Percentiles rank a stretch among this genome's conserved stretches.
phyloP scores from a whole-genome alignment of 2,113 vertebrate species.

The Amphilophus citrinellus region DNA sequence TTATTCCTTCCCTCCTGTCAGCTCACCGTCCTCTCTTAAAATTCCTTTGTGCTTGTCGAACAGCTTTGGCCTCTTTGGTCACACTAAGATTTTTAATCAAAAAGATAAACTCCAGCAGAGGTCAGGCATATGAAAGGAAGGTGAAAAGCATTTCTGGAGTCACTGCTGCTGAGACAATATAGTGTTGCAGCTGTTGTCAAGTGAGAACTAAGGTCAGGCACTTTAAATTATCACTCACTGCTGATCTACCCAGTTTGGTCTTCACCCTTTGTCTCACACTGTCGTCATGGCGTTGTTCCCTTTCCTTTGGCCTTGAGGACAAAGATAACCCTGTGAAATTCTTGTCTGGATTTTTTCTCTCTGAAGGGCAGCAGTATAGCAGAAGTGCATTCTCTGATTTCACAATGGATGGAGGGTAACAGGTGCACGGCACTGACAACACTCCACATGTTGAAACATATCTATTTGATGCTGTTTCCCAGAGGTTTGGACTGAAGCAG shows the following conservation, averaged over 20 bases:
- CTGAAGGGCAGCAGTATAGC: constrained; percentile 29
- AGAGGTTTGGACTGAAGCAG: not conserved
- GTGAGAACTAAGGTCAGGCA: constrained; percentile 47
- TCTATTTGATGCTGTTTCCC: not conserved
- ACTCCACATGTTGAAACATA: not conserved
- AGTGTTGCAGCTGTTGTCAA: constrained; percentile 60
- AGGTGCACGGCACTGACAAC: constrained; percentile 47
- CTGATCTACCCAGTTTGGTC: constrained; percentile 29
- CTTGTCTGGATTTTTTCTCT: constrained; percentile 61
- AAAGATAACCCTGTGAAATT: constrained; percentile 81
- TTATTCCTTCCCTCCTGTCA: not conserved
- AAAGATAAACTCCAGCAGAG: constrained; percentile 29
- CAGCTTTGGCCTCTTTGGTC: not conserved
- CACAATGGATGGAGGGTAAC: constrained; percentile 37
- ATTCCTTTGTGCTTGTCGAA: not conserved
- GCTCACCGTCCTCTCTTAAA: not conserved
- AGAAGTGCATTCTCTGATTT: constrained; percentile 23
- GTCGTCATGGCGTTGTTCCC: constrained; percentile 64
- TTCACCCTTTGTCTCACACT: constrained; percentile 49
- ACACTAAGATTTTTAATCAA: constrained; percentile 15
- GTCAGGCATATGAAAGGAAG: constrained; percentile 10
- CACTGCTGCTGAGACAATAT: constrained; percentile 28
- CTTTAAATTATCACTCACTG: constrained; percentile 59
- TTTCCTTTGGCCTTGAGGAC: constrained; percentile 70
- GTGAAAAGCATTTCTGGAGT: constrained; percentile 20